Evolutionary conservation across 2,888 invertebrate species (phyloP), one percentile per base, ranked within the genome.

Genomic region (Dicyrtomina minuta): DNA sequence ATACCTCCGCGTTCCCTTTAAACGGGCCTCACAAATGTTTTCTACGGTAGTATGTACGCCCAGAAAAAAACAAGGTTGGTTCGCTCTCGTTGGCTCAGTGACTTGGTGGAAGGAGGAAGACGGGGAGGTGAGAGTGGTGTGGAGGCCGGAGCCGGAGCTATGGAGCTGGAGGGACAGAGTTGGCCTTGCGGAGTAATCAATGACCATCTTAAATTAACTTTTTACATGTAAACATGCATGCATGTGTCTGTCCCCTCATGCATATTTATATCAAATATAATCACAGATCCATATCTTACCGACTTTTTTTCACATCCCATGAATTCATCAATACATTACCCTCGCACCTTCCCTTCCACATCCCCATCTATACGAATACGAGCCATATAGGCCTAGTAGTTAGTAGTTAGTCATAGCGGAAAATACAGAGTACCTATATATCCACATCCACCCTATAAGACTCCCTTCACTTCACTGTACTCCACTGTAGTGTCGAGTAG

Each of bases 161-260:
- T 13, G 20, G 20, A 51, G 17, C 8, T 17, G 22, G 22, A 10
- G 51, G 8, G 22, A 20, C 43, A 26, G 22, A 53, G 39, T 66
- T 55, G 53, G 55, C 43, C 55, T 44, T 66, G 22, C 12, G 12
- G 24, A 53, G 39, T 55, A 53, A 53, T 41, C 22, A 64, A 58
- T 58, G 58, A 20, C 17, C 15, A 58, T 41, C 39, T 41, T 58
- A 39, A 41, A 58, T 58, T 41, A 41, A 17, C n/a, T 58, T 58
- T 58, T 39, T 41, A 55, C 58, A 58, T 58, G 39, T 58, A 58
- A 55, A 26, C 41, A 39, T 39, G 39, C 39, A 41, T 15, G 39
- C 22, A n/a, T n/a, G 17, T 17, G 27, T n/a, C 27, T 53, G 26
- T 53, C 33, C 33, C 33, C 33, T 27, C 26, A 39, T 58, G 17